These are phyloP conservation scores for Propithecus deckenii DNA, from an alignment of 2,797 vertebrate genomes.

Conservation along the genomic window DNA sequence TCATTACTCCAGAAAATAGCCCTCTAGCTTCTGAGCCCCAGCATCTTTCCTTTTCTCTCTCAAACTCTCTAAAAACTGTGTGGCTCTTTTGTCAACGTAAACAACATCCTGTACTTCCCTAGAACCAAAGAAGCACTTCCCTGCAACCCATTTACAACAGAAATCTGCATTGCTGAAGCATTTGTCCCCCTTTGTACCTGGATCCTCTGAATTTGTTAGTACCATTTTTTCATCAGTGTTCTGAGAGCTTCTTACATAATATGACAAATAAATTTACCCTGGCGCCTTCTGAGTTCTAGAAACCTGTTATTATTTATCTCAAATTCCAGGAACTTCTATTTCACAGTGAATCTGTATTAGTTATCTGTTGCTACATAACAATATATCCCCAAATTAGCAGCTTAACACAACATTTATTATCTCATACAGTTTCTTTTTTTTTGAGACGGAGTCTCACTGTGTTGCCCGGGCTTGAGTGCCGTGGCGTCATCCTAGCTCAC, in stretches of 20 bases:
- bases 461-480: no score
- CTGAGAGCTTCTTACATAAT: background rate
- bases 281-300: background rate
- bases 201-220: background rate
- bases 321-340: background rate
- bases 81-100: background rate
- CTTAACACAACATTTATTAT: background rate
- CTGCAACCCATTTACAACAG: background rate
- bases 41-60: background rate
- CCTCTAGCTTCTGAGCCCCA: background rate
- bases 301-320: background rate
- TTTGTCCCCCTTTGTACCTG: background rate
- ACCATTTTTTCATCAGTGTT: background rate
- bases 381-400: background rate
- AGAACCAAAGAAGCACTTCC: background rate
- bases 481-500: no score
- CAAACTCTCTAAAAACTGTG: background rate
- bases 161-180: background rate
- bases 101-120: background rate
- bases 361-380: background rate
- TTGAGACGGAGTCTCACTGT: no score
- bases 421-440: background rate
- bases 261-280: background rate
- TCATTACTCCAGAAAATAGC: background rate
- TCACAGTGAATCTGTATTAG: background rate